Evolutionary conservation across 2,888 invertebrate genomes (phyloP).

Genomic region (Helicoverpa assulta): DNA sequence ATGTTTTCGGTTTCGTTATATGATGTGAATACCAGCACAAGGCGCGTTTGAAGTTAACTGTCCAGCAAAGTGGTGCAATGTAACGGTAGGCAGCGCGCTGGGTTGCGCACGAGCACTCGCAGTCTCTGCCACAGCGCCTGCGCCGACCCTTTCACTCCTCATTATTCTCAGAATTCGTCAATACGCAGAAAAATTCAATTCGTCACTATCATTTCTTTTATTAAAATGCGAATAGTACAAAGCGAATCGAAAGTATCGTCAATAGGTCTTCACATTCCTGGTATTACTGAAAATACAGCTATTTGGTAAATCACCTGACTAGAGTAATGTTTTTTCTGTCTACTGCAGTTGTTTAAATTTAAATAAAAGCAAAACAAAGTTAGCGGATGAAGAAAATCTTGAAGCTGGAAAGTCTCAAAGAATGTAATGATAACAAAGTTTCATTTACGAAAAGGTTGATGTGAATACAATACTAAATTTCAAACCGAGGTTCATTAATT

Average conservation of each 20-base stretch:
- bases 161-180: conserved; percentile 70
- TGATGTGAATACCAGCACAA: conserved; percentile 47
- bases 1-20: conserved; percentile 40
- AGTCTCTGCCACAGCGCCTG: conserved; percentile 46
- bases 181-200: conserved; percentile 77
- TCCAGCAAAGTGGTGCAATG: conserved; percentile 79
- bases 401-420: conserved; percentile 19
- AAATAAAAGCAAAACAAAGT: conserved; percentile 7
- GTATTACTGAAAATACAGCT: conserved; percentile 4
- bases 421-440: conserved; percentile 31
- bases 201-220: conserved; percentile 64
- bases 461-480: conserved; percentile 33
- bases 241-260: not conserved
- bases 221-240: conserved; percentile 8
- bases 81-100: conserved; percentile 79
- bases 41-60: conserved; percentile 73
- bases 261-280: conserved; percentile 2
- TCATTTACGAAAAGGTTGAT: conserved; percentile 15
- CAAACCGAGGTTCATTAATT: conserved; percentile 49
- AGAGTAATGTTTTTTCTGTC: conserved; percentile 3
- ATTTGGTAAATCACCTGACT: not conserved
- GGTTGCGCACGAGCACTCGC: conserved; percentile 78
- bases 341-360: conserved; percentile 15
- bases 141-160: conserved; percentile 63
- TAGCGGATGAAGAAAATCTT: conserved; percentile 15